These are phyloP conservation scores for Darevskia nairensis DNA, from an alignment of 2,797 vertebrate species.

Conservation along the genomic window DNA sequence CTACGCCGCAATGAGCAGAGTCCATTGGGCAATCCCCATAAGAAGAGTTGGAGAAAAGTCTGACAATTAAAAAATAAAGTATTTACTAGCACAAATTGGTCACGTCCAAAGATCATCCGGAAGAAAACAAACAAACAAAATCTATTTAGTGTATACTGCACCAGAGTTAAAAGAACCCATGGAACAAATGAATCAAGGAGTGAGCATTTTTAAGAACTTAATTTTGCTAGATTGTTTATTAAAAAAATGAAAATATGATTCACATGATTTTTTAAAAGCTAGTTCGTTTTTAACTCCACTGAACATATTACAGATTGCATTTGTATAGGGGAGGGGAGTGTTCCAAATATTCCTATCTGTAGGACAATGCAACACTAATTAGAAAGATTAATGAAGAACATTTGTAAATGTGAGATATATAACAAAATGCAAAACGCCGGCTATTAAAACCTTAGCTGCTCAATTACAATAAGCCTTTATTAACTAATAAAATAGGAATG, in stretches of 20 bases:
- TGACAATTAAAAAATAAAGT: too few species aligned
- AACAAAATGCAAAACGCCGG: background rate
- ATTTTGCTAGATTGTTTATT: background rate
- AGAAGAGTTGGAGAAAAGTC: background rate
- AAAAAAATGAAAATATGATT: background rate
- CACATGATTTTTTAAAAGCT: background rate
- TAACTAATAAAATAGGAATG: conserved; percentile 23
- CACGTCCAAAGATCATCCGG: too few species aligned
- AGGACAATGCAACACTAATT: conserved; percentile 7
- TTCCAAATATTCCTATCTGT: background rate
- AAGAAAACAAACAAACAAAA: too few species aligned
- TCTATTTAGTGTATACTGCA: background rate
- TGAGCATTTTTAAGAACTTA: background rate
- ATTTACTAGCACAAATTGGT: too few species aligned
- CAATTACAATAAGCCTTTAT: conserved; percentile 17
- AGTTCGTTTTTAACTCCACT: background rate
- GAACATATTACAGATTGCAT: background rate
- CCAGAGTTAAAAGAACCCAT: background rate
- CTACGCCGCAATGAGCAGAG: background rate
- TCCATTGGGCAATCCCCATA: background rate
- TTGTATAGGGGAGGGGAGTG: background rate
- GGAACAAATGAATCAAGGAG: background rate
- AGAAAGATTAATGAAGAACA: conserved; percentile 37
- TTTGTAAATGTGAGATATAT: background rate
- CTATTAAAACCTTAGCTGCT: conserved; percentile 1